Evolutionary conservation across 2,888 invertebrate species (phyloP).

Genomic region (Drosophila anomelani): DNA sequence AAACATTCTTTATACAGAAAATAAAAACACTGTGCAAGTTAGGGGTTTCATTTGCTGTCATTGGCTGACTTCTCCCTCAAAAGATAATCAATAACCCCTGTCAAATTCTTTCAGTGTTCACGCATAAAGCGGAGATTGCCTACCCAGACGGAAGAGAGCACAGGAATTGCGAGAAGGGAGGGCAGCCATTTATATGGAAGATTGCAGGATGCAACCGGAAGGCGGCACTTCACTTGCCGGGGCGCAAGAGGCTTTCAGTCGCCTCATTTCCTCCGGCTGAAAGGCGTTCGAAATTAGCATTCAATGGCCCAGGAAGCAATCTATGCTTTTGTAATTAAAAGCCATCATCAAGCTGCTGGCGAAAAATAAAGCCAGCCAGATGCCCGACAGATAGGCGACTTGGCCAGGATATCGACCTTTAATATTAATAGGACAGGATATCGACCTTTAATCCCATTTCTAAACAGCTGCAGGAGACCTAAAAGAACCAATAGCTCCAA

Average conservation of each 20-base stretch:
- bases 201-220: slow-evolving; percentile 62
- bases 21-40: background rate
- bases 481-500: background rate
- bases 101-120: slow-evolving; percentile 9
- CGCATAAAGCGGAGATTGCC: slow-evolving; percentile 15
- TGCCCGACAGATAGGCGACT: slow-evolving; percentile 1
- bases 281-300: slow-evolving; percentile 64
- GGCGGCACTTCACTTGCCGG: slow-evolving; percentile 52
- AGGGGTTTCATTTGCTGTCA: background rate
- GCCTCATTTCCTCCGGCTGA: slow-evolving; percentile 63
- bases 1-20: background rate
- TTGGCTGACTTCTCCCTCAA: too few relatives aligned
- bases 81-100: background rate
- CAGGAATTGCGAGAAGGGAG: background rate
- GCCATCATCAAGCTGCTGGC: slow-evolving; percentile 46
- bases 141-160: slow-evolving; percentile 7
- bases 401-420: slow-evolving; percentile 53
- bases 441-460: slow-evolving; percentile 49
- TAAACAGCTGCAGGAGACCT: background rate
- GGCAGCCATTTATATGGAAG: slow-evolving; percentile 62
- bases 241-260: slow-evolving; percentile 48
- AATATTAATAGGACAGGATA: slow-evolving; percentile 15
- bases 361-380: slow-evolving; percentile 7
- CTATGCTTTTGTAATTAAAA: slow-evolving; percentile 47
- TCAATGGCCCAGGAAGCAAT: slow-evolving; percentile 41